A percentile compares a stretch with the other conserved stretches of the same genome.
phyloP scores from a whole-genome alignment of 2,888 invertebrate species.

The Cantharis lateralis region DNA sequence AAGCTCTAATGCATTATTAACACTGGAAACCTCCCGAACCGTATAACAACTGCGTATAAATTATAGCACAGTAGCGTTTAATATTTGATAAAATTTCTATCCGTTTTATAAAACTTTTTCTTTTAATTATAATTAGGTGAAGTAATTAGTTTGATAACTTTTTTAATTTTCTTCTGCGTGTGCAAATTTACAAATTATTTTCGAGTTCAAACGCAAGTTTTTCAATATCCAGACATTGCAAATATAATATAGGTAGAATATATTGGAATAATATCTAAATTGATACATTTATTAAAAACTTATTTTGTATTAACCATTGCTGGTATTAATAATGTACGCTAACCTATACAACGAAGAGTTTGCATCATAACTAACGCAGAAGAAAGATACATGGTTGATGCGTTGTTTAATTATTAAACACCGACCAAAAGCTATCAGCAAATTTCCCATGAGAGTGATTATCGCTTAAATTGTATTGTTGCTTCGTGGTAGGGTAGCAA shows the following conservation, averaged over 20 bases:
- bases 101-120: not conserved
- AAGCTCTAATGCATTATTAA: constrained; percentile 21
- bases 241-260: not conserved
- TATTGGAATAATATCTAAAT: no score
- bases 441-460: constrained; percentile 43
- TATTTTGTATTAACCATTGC: not conserved
- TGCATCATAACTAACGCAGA: constrained; percentile 14
- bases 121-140: not conserved
- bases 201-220: not conserved
- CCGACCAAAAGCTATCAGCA: constrained; percentile 40
- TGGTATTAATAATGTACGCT: not conserved
- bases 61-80: not conserved
- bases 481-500: constrained; percentile 8
- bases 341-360: not conserved
- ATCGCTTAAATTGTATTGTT: constrained; percentile 35
- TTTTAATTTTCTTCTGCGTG: not conserved
- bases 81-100: not conserved
- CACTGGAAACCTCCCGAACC: constrained; percentile 14
- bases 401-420: constrained; percentile 38
- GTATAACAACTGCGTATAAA: not conserved
- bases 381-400: constrained; percentile 43
- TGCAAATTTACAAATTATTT: not conserved
- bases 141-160: not conserved
- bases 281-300: not conserved
- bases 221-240: not conserved